phyloP scores from a whole-genome alignment of 1,140 invertebrate species.

The Leptoteleia sp. region DNA sequence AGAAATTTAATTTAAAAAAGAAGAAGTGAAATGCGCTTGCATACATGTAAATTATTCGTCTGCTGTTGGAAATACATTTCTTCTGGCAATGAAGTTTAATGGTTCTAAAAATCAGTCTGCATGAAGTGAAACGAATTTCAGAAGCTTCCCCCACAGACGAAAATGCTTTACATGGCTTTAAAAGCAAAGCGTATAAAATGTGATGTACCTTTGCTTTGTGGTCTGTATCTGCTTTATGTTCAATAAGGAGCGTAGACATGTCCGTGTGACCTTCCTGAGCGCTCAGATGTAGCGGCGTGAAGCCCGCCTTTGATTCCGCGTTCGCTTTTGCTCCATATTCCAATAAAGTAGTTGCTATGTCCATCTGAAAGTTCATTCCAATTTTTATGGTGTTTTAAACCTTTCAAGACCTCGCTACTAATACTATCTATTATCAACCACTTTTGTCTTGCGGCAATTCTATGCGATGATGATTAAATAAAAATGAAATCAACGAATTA shows the following conservation, averaged over 20 bases:
- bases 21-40: background rate
- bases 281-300: slow-evolving; percentile 96
- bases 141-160: no score
- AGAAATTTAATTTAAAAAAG: background rate
- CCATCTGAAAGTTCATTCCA: slow-evolving; percentile 83
- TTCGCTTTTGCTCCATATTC: slow-evolving; percentile 95
- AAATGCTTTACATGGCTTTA: slow-evolving; percentile 1
- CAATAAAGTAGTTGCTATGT: slow-evolving; percentile 95
- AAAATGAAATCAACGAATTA: slow-evolving; percentile 67
- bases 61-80: no score
- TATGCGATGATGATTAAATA: no score
- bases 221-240: slow-evolving; percentile 93
- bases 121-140: no score
- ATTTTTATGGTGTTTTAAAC: slow-evolving; percentile 6
- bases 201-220: slow-evolving; percentile 88
- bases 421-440: no score
- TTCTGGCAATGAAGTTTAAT: no score
- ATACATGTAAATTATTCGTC: no score
- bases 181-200: slow-evolving; percentile 26
- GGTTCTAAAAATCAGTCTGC: no score
- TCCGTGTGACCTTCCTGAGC: slow-evolving; percentile 96
- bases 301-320: slow-evolving; percentile 93
- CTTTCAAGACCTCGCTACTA: background rate
- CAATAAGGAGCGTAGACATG: slow-evolving; percentile 94
- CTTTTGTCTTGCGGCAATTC: no score